Percentiles rank a stretch among this genome's conserved stretches.
phyloP scores from a whole-genome alignment of 2,888 invertebrate species.

The Synergus gifuensis region DNA sequence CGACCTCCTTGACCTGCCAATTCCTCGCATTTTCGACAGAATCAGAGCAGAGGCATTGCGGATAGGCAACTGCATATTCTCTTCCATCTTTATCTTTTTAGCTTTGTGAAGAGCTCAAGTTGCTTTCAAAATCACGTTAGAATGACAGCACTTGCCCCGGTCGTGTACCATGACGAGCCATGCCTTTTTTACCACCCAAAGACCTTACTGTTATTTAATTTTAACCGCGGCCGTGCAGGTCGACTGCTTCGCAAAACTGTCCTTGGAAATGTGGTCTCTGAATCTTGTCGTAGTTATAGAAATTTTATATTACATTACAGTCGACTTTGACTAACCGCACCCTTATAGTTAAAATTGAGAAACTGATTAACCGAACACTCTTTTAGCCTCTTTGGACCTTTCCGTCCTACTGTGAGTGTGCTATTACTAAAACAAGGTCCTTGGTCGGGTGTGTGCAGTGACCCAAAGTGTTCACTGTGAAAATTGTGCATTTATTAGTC shows the following conservation, averaged over 20 bases:
- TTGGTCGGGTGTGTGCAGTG: too few relatives aligned
- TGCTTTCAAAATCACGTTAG: constrained; percentile 48
- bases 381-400: too few relatives aligned
- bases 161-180: constrained; percentile 53
- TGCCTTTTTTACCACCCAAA: constrained; percentile 48
- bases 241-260: constrained; percentile 34
- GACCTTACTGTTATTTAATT: constrained; percentile 54
- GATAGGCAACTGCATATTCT: constrained; percentile 26
- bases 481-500: too few relatives aligned
- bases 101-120: constrained; percentile 14
- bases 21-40: background rate
- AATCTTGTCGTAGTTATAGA: background rate
- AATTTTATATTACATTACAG: background rate
- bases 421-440: too few relatives aligned
- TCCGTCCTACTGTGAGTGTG: too few relatives aligned
- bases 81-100: constrained; percentile 8
- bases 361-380: too few relatives aligned
- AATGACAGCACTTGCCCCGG: constrained; percentile 51
- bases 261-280: constrained; percentile 3
- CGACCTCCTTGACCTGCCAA: constrained; percentile 6
- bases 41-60: constrained; percentile 1
- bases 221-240: constrained; percentile 41
- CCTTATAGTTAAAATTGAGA: too few relatives aligned
- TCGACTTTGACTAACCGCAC: too few relatives aligned
- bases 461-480: too few relatives aligned